These are phyloP conservation scores for Nudaria mundana DNA, from an alignment of 2,888 invertebrate species.

Conservation along the genomic window DNA sequence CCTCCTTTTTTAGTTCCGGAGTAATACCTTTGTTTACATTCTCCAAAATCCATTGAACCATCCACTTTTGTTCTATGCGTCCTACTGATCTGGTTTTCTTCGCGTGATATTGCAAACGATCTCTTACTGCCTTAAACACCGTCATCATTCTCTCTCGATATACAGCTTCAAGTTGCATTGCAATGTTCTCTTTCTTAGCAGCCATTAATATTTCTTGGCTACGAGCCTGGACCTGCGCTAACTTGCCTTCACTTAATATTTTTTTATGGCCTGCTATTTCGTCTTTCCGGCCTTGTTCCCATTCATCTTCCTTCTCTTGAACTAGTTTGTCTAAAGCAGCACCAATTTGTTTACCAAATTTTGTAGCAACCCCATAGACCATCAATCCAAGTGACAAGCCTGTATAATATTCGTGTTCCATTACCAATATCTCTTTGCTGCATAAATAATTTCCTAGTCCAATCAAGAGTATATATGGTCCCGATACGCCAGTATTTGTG, in stretches of 20 bases:
- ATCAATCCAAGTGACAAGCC: constrained; percentile 86
- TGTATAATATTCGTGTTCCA: constrained; percentile 95
- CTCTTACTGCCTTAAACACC: constrained; percentile 83
- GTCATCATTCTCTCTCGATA: constrained; percentile 85
- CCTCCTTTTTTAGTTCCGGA: constrained; percentile 93
- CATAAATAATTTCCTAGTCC: constrained; percentile 89
- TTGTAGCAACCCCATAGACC: constrained; percentile 81
- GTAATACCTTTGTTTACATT: constrained; percentile 89
- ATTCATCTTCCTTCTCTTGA: constrained; percentile 78
- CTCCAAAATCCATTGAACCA: constrained; percentile 94
- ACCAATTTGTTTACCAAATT: constrained; percentile 84
- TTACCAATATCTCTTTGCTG: constrained; percentile 95
- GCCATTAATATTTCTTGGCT: constrained; percentile 88
- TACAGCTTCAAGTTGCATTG: constrained; percentile 95
- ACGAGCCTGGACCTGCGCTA: constrained; percentile 87
- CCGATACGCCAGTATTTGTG: constrained; percentile 92
- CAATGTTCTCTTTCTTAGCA: constrained; percentile 94
- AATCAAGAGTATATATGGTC: constrained; percentile 93
- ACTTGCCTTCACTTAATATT: constrained; percentile 83
- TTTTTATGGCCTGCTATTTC: constrained; percentile 70
- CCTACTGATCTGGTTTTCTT: constrained; percentile 88
- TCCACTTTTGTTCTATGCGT: constrained; percentile 93
- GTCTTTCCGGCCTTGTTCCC: constrained; percentile 75
- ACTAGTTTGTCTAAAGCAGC: constrained; percentile 84
- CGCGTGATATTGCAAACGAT: constrained; percentile 93